phyloP scores from a whole-genome alignment of 2,113 vertebrate species.

The Aix galericulata region DNA sequence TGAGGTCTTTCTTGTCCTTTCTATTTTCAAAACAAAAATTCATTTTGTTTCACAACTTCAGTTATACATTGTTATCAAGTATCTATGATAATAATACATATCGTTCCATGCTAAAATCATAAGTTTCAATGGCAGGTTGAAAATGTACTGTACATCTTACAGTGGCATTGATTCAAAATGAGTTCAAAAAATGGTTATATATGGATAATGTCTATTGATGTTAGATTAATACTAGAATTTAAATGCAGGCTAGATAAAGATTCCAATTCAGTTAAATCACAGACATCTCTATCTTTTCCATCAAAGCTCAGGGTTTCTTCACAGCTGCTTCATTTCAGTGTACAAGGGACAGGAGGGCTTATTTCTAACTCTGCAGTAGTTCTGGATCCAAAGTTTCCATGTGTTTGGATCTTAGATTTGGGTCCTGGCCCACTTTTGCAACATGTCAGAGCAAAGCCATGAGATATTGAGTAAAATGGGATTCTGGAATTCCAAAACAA shows the following conservation, averaged over 20 bases:
- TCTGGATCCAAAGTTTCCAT: constrained; percentile 40
- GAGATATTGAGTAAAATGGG: background rate
- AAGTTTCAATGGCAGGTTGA: background rate
- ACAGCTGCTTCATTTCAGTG: constrained; percentile 30
- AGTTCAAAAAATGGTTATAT: background rate
- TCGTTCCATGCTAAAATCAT: background rate
- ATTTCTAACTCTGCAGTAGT: background rate
- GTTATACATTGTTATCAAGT: background rate
- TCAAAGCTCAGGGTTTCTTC: background rate
- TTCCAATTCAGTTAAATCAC: constrained; percentile 21
- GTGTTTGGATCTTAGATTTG: constrained; percentile 33
- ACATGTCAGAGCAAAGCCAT: background rate
- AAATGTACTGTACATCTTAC: background rate
- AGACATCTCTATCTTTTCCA: background rate
- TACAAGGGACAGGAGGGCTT: background rate
- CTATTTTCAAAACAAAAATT: background rate
- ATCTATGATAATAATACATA: background rate
- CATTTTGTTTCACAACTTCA: background rate
- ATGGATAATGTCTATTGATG: background rate
- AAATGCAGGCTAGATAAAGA: background rate
- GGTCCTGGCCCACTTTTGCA: background rate
- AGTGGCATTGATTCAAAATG: background rate
- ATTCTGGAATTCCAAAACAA: background rate
- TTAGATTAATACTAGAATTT: background rate
- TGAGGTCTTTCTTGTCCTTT: too few relatives aligned